Evolutionary conservation across 2,888 invertebrate genomes (phyloP).

Genomic region (Drosophila meridiana): DNA sequence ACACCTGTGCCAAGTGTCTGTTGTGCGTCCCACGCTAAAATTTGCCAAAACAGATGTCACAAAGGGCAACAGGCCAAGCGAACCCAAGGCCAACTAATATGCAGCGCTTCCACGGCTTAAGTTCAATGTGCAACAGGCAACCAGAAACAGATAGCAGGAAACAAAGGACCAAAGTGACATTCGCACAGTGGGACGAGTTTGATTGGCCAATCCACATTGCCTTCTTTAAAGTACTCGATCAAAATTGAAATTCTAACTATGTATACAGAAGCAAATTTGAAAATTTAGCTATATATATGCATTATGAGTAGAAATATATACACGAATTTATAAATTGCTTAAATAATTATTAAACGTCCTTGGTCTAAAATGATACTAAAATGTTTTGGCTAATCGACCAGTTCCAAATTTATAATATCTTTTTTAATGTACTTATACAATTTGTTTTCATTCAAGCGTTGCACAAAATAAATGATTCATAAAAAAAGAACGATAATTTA

Average conservation of each 20-base stretch:
- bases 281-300: too few species aligned
- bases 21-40: constrained; percentile 63
- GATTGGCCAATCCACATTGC: too few species aligned
- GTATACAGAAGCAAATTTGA: background rate
- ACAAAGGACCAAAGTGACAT: constrained; percentile 1
- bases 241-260: background rate
- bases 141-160: constrained; percentile 39
- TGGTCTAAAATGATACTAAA: background rate
- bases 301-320: background rate
- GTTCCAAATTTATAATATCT: background rate
- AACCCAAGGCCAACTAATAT: constrained; percentile 19
- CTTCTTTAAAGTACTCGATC: background rate
- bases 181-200: constrained; percentile 17
- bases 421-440: background rate
- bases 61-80: constrained; percentile 8
- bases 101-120: constrained; percentile 29
- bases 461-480: constrained; percentile 5
- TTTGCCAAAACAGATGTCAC: constrained; percentile 46
- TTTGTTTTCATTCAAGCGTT: background rate
- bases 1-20: constrained; percentile 75
- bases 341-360: background rate
- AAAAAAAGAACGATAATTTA: background rate
- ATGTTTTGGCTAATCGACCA: background rate
- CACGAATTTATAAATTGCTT: background rate
- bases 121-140: constrained; percentile 69